Base-by-base conservation (phyloP, 2,888 invertebrate species). In the Podabrus alpinus region DNA sequence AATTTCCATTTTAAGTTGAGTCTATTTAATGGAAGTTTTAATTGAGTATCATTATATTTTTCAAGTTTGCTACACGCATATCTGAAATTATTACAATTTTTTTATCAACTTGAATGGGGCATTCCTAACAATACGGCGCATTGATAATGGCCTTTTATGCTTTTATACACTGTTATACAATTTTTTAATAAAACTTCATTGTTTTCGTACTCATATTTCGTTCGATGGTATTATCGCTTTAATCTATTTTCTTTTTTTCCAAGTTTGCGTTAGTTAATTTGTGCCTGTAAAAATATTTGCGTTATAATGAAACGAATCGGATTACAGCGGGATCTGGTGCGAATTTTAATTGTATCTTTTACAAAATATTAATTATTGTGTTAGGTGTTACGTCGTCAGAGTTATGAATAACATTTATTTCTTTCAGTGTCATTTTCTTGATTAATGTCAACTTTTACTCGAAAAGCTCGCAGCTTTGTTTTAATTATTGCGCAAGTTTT, bases 121-220 rank as follows among this genome's bases (percentile, higher is more conserved):
- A 74, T 76, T 71, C 25, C 68, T 71, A 71, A 76, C 76, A 76
- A 76, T 73, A 73, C 71, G 71, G 59, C 69, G 76, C 69, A 73
- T 76, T 73, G 71, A 76, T 73, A 76, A 76, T 76, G 69, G 76
- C 69, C 76, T 73, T 73, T 73, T 76, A 70, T 78, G 61, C 78
- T 77, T 76, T 75, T 77, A 77, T 76, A 71, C 77, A 75, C 79
- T 78, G 77, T 77, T 79, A 79, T 77, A 72, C 75, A 66, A 72
- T 76, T 76, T 80, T 79, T 78, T 76, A 78, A 79, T 76, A 79
- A 79, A 78, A 71, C 70, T 72, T 77, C 69, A 80, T 80, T 80
- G 80, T 80, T 78, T 80, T 74, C 74, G 68, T 72, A 75, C 69
- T 74, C 71, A 66, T 76, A 76, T 76, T 76, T 73, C 73, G 76